Conservation (phyloP, 2,797 vertebrate species). For the Chelonia mydas region DNA sequence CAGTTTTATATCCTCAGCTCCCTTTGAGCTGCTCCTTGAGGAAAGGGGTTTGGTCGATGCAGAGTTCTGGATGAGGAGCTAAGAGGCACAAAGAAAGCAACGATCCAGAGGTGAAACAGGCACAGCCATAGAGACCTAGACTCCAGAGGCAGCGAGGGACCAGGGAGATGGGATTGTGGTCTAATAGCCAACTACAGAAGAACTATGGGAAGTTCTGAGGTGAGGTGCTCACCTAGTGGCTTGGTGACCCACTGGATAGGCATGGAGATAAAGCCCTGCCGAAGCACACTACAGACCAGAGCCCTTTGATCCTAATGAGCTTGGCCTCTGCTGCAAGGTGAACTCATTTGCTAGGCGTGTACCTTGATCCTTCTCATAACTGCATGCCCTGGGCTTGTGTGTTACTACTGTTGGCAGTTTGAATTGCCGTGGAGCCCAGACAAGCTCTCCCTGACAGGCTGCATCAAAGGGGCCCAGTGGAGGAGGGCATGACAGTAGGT, state of each 20-base stretch:
- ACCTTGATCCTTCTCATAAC: neutral
- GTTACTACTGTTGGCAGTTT: neutral
- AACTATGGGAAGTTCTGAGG: neutral
- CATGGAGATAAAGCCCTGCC: neutral
- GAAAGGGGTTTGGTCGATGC: neutral
- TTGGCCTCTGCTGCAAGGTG: neutral
- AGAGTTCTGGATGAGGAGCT: neutral
- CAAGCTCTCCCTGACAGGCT: neutral
- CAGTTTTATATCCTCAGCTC: neutral
- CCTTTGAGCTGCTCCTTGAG: neutral
- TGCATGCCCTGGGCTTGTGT: fast-evolving
- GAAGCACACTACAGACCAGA: neutral
- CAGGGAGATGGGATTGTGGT: neutral
- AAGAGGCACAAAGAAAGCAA: neutral
- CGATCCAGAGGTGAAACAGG: neutral
- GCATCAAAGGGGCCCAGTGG: neutral
- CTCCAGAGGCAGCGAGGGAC: neutral
- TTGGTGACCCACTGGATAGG: neutral
- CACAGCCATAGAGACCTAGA: neutral
- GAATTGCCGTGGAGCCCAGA: too few species aligned
- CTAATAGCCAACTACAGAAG: neutral
- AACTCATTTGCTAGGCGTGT: neutral
- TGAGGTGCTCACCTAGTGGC: neutral
- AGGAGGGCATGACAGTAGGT: neutral
- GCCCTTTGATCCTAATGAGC: neutral